Base-by-base conservation (phyloP, 2,888 invertebrate species). In the Ephialtes manifestator region DNA sequence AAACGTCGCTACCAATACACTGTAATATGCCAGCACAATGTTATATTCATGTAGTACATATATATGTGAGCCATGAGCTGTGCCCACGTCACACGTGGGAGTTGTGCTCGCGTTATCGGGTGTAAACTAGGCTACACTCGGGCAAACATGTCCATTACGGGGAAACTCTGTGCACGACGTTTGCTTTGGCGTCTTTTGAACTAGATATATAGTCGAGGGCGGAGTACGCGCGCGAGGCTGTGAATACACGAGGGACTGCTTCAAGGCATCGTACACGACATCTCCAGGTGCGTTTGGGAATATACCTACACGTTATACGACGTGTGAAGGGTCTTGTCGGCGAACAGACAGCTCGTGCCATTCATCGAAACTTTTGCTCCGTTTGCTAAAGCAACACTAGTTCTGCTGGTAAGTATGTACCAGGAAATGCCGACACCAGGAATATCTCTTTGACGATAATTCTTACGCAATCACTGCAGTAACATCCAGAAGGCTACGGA, bases 71-170 rank as follows among this genome's bases (percentile, higher is more conserved):
- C 55, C 81, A 58, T 65, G 78, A 82, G 60, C 65, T 35, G 71
- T 68, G 71, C 35, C 63, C 24, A 72, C 77, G 83, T 85, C 55
- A 76, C 71, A 86, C 79, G 84, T 85, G 76, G 86, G 84, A 82
- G 72, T 84, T 71, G 76, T 84, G 86, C 79, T 82, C 86, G 74
- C 87, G 89, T 91, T 91, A 89, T 90, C 89, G 88, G 87, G 87
- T 86, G 88, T 84, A 89, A 91, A 91, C 88, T 86, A 79, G 87
- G 86, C 87, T 88, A 89, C 88, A 84, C 85, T 85, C 87, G 87
- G 89, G 89, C 90, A 90, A 89, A 90, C 89, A 88, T 90, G 91
- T 90, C 89, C 88, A 90, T 90, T 91, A 88, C 79, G 84, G 78
- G 86, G 85, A 85, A 88, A 87, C 84, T 84, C 85, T 85, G 85